Evolutionary conservation across 64 coral and sea anemone genomes (phyloP), one percentile per base, ranked within the genome.

Genomic region (Montipora cactus): DNA sequence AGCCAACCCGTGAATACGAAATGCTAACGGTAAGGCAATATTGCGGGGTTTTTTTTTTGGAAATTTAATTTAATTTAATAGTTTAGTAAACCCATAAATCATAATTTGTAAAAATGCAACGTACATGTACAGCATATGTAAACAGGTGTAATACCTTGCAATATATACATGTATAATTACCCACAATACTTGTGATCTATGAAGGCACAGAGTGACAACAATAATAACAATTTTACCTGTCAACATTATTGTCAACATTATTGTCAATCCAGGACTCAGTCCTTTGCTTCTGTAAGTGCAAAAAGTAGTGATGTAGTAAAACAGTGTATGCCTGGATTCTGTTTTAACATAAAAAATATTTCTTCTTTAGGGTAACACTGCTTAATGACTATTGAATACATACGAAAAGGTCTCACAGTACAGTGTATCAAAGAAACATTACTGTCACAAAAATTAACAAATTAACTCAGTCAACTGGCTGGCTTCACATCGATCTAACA

Each of bases 381-480:
- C 69, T 73, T 73, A 73, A 20, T 73, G 69, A 73, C 69, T 73
- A 73, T 73, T 73, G 69, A 20, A 73, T 73, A 73, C 69, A 73
- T 73, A 73, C 69, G 69, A 73, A 73, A 73, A 20, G 69, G 69
- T 73, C 69, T 73, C 15, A 73, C 15, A 20, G 69, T 73, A 73
- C 69, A 73, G 69, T 73, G 69, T 73, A 73, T 73, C 69, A 44
- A 73, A 73, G 16, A 73, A 73, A 73, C 69, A 73, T 73, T 73
- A 73, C 69, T 73, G 69, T 73, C 69, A 73, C 69, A 73, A 73
- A 73, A 73, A 73, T 73, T 73, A 73, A 73, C 69, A 73, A 73
- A 73, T 73, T 73, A 20, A 73, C 69, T 73, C 19, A 73, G 69
- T 73, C 69, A 73, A 73, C 69, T 73, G 69, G 69, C 69, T 73